Conservation (phyloP, 2,113 vertebrate species). For the Todiramphus chloris region DNA sequence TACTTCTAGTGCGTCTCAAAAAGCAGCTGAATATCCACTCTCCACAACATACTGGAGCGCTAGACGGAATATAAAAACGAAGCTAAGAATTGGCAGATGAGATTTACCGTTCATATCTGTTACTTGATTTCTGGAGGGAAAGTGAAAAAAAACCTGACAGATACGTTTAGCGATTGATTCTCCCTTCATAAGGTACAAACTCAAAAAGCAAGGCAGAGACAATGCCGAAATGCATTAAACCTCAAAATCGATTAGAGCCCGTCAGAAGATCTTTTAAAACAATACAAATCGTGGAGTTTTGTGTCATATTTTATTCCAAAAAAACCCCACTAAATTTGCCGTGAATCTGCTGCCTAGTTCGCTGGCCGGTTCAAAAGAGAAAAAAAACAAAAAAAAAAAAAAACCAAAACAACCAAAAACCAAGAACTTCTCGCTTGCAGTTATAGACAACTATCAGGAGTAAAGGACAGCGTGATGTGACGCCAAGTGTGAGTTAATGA, state of each 20-base stretch:
- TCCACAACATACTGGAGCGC: neutral
- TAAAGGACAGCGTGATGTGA: neutral
- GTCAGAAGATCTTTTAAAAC: neutral
- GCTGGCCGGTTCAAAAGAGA: neutral
- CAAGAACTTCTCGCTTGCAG: constrained; percentile 7
- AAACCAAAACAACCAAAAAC: neutral
- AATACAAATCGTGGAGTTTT: neutral
- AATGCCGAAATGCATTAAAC: neutral
- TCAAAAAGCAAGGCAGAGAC: neutral
- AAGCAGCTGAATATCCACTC: neutral
- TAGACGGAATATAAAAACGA: neutral
- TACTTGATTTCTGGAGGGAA: constrained; percentile 10
- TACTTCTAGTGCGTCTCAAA: neutral
- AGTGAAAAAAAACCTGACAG: neutral
- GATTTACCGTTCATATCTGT: neutral
- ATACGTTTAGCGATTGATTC: constrained; percentile 20
- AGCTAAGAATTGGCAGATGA: neutral
- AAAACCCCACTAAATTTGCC: neutral
- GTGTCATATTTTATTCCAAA: constrained; percentile 14
- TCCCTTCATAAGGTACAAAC: constrained; percentile 31
- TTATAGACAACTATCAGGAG: constrained; percentile 1
- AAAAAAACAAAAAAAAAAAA: neutral
- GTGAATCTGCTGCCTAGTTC: neutral
- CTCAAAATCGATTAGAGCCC: neutral
- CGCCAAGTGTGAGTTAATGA: constrained; percentile 43